These are phyloP conservation scores for Dicyrtoma fusca DNA, from an alignment of 2,888 invertebrate genomes.

Conservation along the genomic window DNA sequence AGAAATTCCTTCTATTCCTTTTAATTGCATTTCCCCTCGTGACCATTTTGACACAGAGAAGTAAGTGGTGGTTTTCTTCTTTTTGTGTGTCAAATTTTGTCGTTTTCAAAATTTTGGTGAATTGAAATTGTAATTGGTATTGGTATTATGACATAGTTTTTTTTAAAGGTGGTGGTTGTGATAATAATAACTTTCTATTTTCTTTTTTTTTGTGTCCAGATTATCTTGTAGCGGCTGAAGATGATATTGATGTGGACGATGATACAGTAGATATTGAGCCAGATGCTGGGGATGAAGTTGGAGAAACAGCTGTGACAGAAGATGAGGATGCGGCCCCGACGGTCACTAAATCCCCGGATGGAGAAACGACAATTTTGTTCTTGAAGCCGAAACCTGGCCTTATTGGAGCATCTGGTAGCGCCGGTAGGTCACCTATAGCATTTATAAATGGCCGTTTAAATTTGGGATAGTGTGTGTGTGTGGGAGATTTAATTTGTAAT, in stretches of 20 bases:
- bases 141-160: slow-evolving; percentile 1
- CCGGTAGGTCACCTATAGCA: too few relatives aligned
- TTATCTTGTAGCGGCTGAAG: slow-evolving; percentile 59
- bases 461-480: not conserved
- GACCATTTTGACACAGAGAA: slow-evolving; percentile 47
- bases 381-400: slow-evolving; percentile 68
- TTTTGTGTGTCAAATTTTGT: too few relatives aligned
- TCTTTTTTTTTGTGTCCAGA: slow-evolving; percentile 40
- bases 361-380: slow-evolving; percentile 88
- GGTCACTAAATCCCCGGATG: slow-evolving; percentile 78
- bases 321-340: slow-evolving; percentile 67
- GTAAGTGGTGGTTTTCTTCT: slow-evolving; percentile 40
- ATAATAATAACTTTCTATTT: slow-evolving; percentile 5
- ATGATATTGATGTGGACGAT: slow-evolving; percentile 65
- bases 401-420: slow-evolving; percentile 51
- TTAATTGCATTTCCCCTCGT: slow-evolving; percentile 55
- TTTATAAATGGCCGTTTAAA: not conserved
- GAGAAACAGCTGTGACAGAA: slow-evolving; percentile 61
- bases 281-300: slow-evolving; percentile 56
- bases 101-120: too few relatives aligned
- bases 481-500: not conserved
- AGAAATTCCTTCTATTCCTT: slow-evolving; percentile 50
- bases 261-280: slow-evolving; percentile 61
- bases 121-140: too few relatives aligned
- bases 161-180: slow-evolving; percentile 15